phyloP scores from a whole-genome alignment of 2,113 vertebrate genomes.

The Microtus montanus region DNA sequence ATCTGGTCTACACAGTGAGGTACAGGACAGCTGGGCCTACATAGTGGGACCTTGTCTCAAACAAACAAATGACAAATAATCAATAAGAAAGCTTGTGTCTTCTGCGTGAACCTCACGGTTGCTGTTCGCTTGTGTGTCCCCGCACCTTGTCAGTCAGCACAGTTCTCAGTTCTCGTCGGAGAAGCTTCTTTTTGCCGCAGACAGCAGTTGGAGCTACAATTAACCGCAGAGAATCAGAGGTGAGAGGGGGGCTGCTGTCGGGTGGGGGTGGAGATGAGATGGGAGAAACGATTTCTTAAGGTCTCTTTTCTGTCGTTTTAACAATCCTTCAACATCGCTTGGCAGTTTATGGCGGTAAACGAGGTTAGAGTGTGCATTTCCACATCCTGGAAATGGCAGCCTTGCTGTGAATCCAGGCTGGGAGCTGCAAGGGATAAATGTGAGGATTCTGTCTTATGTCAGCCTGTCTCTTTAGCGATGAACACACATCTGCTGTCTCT shows the following conservation, averaged over 20 bases:
- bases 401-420: not conserved
- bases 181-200: not conserved
- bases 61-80: not conserved
- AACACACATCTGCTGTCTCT: slow-evolving; percentile 9
- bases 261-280: not conserved
- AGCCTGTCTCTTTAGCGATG: slow-evolving; percentile 47
- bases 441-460: not conserved
- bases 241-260: not conserved
- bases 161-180: not conserved
- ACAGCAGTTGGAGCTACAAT: not conserved
- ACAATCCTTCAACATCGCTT: not conserved
- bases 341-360: not conserved
- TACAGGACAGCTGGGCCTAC: not conserved
- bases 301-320: not conserved
- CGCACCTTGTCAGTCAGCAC: not conserved
- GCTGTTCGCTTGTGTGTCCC: too few species aligned
- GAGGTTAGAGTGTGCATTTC: not conserved
- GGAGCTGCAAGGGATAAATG: slow-evolving; percentile 28
- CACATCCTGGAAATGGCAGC: not conserved
- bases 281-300: not conserved
- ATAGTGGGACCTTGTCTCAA: not conserved
- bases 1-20: not conserved
- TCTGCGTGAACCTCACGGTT: not conserved
- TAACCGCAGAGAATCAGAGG: not conserved
- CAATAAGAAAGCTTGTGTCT: not conserved